A percentile compares a stretch with the other conserved stretches of the same genome.
These are phyloP conservation scores for Tiliqua scincoides DNA, from an alignment of 2,113 vertebrate species.

Conservation along the genomic window DNA sequence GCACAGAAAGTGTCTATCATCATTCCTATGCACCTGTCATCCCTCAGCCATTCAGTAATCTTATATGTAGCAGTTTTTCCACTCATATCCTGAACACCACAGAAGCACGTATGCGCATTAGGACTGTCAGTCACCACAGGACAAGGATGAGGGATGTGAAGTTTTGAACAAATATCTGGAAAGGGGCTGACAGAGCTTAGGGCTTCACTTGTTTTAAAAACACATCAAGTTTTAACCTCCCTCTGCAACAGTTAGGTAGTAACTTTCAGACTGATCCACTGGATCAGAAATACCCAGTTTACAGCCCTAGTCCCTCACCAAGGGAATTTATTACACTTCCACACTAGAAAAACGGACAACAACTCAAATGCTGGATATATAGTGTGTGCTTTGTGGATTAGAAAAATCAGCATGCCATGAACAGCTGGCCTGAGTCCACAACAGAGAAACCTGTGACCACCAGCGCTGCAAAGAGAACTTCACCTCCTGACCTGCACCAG, in stretches of 20 bases:
- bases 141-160: rapidly evolving
- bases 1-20: rapidly evolving
- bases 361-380: not conserved
- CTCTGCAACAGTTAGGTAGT: rapidly evolving
- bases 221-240: not conserved
- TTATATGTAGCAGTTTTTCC: not conserved
- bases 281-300: not conserved
- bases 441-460: not conserved
- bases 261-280: not conserved
- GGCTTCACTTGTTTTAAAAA: not conserved
- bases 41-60: conserved; percentile 52
- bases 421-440: rapidly evolving
- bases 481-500: not conserved
- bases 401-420: rapidly evolving
- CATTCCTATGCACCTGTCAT: conserved; percentile 17
- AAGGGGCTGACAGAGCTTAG: not conserved
- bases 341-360: rapidly evolving
- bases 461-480: not conserved
- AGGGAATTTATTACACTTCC: not conserved
- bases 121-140: rapidly evolving
- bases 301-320: not conserved
- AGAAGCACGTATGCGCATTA: not conserved
- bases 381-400: not conserved
- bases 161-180: not conserved
- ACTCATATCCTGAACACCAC: conserved; percentile 37